Conservation (phyloP, 2,797 vertebrate species). For the Sebastes nivosus region DNA sequence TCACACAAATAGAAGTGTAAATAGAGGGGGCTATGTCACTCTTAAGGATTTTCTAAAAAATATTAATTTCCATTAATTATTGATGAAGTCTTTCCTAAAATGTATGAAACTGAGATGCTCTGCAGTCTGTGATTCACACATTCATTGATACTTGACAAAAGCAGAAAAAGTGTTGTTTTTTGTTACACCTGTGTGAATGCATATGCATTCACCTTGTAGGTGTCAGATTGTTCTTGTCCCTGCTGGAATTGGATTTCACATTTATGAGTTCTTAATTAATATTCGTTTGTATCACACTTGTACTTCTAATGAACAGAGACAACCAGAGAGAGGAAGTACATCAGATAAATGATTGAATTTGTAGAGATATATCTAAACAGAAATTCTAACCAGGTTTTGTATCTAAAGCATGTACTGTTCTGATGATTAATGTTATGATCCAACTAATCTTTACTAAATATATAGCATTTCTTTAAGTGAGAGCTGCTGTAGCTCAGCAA, state of each 20-base stretch:
- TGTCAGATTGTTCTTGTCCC: neutral
- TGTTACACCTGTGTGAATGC: neutral
- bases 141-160: neutral
- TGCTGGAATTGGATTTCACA: neutral
- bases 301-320: neutral
- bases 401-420: neutral
- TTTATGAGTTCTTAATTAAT: neutral
- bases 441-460: neutral
- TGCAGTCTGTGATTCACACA: neutral
- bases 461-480: neutral
- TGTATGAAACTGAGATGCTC: neutral
- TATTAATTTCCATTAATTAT: constrained; percentile 2
- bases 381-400: neutral
- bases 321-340: neutral
- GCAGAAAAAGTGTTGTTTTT: neutral
- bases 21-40: neutral
- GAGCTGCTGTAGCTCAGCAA: neutral
- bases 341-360: no score
- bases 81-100: neutral
- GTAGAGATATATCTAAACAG: neutral
- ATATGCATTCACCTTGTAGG: neutral
- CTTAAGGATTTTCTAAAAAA: neutral
- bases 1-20: neutral
- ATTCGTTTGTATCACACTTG: neutral
- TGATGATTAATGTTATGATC: neutral